These are phyloP conservation scores for Papilio aristodemus DNA, from an alignment of 1,140 invertebrate genomes.

Conservation along the genomic window DNA sequence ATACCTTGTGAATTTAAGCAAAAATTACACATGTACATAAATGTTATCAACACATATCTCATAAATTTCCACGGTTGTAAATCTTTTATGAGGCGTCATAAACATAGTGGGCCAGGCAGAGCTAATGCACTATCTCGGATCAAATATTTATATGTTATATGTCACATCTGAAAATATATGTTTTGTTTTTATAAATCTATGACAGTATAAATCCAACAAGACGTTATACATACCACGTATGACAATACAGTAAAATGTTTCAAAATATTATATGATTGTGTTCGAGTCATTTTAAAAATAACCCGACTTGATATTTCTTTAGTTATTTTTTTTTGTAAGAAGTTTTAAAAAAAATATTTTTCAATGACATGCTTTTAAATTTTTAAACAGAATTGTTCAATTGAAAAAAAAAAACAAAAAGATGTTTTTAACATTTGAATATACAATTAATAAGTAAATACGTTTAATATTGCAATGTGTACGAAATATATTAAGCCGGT, in stretches of 20 bases:
- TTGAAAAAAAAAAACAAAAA: too few species aligned
- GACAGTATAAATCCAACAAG: too few species aligned
- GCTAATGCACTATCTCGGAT: neutral
- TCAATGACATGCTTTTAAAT: too few species aligned
- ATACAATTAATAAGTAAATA: neutral
- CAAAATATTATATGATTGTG: too few species aligned
- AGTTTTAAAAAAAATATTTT: too few species aligned
- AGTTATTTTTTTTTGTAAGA: too few species aligned
- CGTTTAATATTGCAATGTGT: neutral
- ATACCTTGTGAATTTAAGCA: neutral
- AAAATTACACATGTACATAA: neutral
- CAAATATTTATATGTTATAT: neutral
- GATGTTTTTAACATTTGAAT: neutral
- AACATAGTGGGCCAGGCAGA: neutral
- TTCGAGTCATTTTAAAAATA: too few species aligned
- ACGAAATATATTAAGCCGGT: constrained; percentile 3
- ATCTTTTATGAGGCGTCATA: constrained; percentile 5
- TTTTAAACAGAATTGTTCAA: too few species aligned
- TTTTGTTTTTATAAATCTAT: neutral
- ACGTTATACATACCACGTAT: too few species aligned
- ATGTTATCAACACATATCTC: neutral
- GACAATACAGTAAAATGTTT: too few species aligned
- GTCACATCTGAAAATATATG: neutral
- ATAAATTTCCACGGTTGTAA: neutral
- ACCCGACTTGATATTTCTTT: too few species aligned